Conservation (phyloP, 2,113 vertebrate genomes). For the Vulpes lagopus region DNA sequence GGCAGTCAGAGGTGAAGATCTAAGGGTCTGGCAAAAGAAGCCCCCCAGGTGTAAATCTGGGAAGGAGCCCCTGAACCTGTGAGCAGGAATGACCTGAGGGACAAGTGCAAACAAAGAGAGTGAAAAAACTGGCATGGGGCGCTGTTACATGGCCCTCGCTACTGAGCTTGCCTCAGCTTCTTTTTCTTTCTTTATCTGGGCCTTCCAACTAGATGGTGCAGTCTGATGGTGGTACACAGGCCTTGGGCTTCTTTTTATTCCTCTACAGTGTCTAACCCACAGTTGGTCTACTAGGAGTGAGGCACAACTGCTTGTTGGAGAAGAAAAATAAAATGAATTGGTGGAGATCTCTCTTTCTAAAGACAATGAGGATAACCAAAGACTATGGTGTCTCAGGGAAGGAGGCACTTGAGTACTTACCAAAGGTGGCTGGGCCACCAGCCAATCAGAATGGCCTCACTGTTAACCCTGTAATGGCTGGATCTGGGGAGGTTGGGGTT, state of each 20-base stretch:
- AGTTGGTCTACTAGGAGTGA: neutral
- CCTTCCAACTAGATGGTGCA: neutral
- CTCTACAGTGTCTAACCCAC: neutral
- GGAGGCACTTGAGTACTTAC: neutral
- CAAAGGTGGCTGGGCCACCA: neutral
- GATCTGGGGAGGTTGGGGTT: neutral
- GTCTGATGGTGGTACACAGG: neutral
- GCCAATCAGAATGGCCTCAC: neutral
- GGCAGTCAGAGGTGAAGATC: neutral
- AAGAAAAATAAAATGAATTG: neutral
- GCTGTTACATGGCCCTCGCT: neutral
- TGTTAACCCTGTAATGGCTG: neutral
- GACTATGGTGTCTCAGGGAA: neutral
- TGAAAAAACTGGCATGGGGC: rapidly evolving
- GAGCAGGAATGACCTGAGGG: neutral
- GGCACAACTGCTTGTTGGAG: neutral
- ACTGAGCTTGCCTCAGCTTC: neutral
- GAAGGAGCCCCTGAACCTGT: neutral
- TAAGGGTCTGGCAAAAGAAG: neutral
- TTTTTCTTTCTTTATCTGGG: neutral
- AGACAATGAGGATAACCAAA: neutral
- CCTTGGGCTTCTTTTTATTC: neutral
- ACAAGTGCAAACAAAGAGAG: neutral
- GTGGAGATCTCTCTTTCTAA: neutral
- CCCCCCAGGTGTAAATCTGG: neutral